A percentile compares a stretch with the other conserved stretches of the same genome.
Evolutionary conservation across 2,888 invertebrate genomes (phyloP).

Genomic region (Agrenia bidenticulata): DNA sequence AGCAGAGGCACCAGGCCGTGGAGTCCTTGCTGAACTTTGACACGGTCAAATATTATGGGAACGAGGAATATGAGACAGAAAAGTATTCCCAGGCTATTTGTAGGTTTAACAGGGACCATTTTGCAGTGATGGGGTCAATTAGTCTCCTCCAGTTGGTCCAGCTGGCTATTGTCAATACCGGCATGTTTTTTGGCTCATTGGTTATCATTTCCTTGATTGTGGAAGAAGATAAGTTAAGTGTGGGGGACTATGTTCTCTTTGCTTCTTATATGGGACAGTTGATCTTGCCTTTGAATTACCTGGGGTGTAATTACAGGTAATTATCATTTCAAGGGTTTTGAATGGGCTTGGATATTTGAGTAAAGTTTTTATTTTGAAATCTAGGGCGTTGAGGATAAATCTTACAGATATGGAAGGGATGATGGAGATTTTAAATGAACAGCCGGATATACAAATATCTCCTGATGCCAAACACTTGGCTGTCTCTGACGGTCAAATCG

Average conservation of each 20-base stretch:
- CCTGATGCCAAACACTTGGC: conserved; percentile 56
- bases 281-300: conserved; percentile 61
- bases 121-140: conserved; percentile 58
- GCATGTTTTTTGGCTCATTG: conserved; percentile 58
- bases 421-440: conserved; percentile 22
- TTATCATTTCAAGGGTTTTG: not conserved
- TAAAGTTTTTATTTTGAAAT: not conserved
- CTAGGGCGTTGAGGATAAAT: conserved; percentile 18
- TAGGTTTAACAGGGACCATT: conserved; percentile 58
- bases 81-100: conserved; percentile 58
- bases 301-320: conserved; percentile 63
- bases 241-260: conserved; percentile 63
- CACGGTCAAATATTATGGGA: conserved; percentile 62
- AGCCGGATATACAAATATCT: conserved; percentile 53
- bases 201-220: conserved; percentile 60
- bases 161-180: conserved; percentile 59
- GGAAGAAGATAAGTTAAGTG: conserved; percentile 55
- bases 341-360: not conserved
- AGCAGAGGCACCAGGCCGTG: conserved; percentile 58
- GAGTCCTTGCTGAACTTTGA: conserved; percentile 63
- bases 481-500: conserved; percentile 57
- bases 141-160: conserved; percentile 60
- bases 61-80: conserved; percentile 59
- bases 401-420: conserved; percentile 19
- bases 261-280: conserved; percentile 61